Base-by-base conservation (phyloP, 2,113 vertebrate species). In the Zapus hudsonius region DNA sequence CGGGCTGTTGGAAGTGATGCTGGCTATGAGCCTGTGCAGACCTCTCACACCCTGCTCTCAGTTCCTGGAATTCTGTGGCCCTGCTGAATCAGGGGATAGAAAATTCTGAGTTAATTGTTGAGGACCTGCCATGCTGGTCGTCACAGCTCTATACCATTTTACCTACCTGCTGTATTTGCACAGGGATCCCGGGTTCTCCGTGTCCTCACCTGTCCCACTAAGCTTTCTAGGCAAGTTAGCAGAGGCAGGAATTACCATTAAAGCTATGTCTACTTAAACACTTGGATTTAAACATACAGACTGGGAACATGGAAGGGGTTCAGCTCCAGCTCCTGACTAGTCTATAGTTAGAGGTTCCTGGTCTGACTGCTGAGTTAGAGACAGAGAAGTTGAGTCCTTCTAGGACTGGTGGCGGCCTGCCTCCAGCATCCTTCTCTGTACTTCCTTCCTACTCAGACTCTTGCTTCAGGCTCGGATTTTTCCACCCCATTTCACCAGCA, bases 21-120 rank as follows among this genome's bases (percentile, higher is more conserved):
- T 36, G 29, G 29, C 66, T 36, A 0, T 57, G 80, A 63, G 42
- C 7, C 5, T 4, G 4, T 20, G 0, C 12, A 3, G 2, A 10
- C 17, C 15, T 40, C n/a, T 57, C 11, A 31, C 36, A n/a, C 42
- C 44, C 20, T 23, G 36, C 38, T 36, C 76, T n/a, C 38, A 40
- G 0, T 64, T 47, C 47, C 55, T n/a, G 31, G 38, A 72, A n/a
- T 85, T 83, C 80, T 33, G 29, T 42, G 38, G 57, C n/a, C 7
- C 27, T 22, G 13, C 69, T 22, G 19, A 19, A 31, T 57, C 36
- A 1, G 2, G 1, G 7, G 40, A 27, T 3, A 16, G n/a, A n/a
- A n/a, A n/a, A 7, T 23, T 57, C 69, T 20, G 0, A 20, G 55
- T 73, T 38, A n/a, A n/a, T 67, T 59, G 80, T 33, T 70, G 83